Evolutionary conservation across 2,113 vertebrate genomes (phyloP), one percentile per base, ranked within the genome.

Genomic region (Toxostoma redivivum): DNA sequence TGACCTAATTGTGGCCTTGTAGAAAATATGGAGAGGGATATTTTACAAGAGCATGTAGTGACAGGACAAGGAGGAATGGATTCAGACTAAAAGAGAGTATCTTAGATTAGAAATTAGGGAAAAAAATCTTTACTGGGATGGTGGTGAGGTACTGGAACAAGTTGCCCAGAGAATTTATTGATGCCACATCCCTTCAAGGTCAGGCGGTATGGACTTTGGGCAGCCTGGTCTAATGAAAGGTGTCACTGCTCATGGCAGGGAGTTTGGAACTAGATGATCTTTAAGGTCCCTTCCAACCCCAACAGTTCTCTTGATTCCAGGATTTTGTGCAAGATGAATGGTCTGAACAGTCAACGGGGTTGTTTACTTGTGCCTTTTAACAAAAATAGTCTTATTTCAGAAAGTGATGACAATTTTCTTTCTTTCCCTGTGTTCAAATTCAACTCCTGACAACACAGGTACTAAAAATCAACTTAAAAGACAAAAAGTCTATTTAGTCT

Each of bases 191-290:
- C 8, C 18, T 48, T 42, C 48, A 37, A 24, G 30, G 12, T 18
- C 31, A 42, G 35, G 31, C 0, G 0, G 12, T 15, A 42, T 56
- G 25, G 18, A 37, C 47, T 48, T 31, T 42, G 35, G 27, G 15
- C 35, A 62, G 42, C 5, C 21, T 48, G 25, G 7, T 83, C 48
- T 62, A 42, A 15, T 42, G 48, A 42, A 77, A 56, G 15, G 18
- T 62, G 23, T 30, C 53, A 7, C 20, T 38, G 31, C 9, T 56
- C 25, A 11, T 37, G 35, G 27, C 22, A 62, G 24, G 14, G 20
- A 0, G 3, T 30, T 53, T 53, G 30, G 40, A 69, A 61, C 14
- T 25, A 31, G 42, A 11, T 44, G 18, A 17, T 56, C 27, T 62
- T 56, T 70, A 56, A 44, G 7, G 12, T 56, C 3, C 3, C 27